Base-by-base conservation (phyloP, 1,140 invertebrate species). In the Bombus balteatus region DNA sequence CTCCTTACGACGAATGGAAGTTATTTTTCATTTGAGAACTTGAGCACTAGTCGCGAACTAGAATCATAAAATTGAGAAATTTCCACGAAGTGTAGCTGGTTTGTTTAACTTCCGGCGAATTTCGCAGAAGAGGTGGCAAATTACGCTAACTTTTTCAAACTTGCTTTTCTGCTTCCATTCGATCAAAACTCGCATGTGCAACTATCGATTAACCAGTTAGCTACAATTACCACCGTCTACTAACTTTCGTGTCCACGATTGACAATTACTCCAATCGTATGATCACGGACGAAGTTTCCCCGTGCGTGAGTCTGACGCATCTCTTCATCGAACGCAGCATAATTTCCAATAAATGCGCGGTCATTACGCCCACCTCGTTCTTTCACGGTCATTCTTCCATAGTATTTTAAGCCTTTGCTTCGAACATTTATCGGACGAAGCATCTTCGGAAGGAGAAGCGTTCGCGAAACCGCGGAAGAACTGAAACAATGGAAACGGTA, bases 121-220 rank as follows among this genome's bases (percentile, higher is more conserved):
- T 47, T 37, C 39, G 34, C 22, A 13, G 32, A 32, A 13, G 22
- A 34, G 8, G 15, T 68, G 37, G 32, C 32, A 18, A 57, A 37
- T 57, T 57, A 37, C 10, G n/a, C 25, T 6, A 75, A 75, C 47
- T 57, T 75, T 57, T n/a, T 28, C 65, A 15, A 59, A 83, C n/a
- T 70, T 57, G 25, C n/a, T 39, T 22, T 39, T 39, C 73, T 47
- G 77, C 13, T 66, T 81, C 83, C 79, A 77, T 76, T 82, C 73
- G 71, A 62, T 83, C 87, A 78, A 80, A 83, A 77, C 77, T 76
- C 59, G 25, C 57, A 43, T 57, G 79, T 12, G 34, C 80, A 86
- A 89, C 89, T 89, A 91, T 92, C 91, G 91, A 92, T 92, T 92
- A 92, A 92, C 92, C 91, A 89, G 89, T 90, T 83, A 59, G 76